Evolutionary conservation across 2,888 invertebrate genomes (phyloP).

Genomic region (Amphipyra tragopoginis): DNA sequence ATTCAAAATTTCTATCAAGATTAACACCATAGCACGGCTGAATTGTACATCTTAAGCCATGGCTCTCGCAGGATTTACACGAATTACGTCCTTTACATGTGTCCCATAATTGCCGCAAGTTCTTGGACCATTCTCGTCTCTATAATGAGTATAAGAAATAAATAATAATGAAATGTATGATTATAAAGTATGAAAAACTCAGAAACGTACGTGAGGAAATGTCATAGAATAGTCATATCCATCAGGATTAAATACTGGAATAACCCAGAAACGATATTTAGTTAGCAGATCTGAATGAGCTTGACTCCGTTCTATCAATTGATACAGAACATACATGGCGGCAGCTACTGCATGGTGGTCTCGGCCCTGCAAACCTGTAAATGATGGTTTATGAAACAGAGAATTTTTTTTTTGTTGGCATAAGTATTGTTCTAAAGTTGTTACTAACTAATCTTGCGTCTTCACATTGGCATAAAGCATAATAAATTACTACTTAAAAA

Average conservation of each 20-base stretch:
- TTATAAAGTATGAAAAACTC: background rate
- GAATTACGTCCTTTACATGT: conserved; percentile 72
- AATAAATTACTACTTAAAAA: too few species aligned
- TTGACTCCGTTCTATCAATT: conserved; percentile 80
- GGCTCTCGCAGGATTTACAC: conserved; percentile 71
- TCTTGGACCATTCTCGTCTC: conserved; percentile 83
- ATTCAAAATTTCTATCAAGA: conserved; percentile 86
- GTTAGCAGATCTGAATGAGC: conserved; percentile 76
- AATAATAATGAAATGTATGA: background rate
- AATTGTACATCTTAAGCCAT: conserved; percentile 78
- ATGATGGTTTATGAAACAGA: background rate
- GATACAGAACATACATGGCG: conserved; percentile 82
- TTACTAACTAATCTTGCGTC: too few species aligned
- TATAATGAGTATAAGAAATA: conserved; percentile 45
- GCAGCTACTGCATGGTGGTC: conserved; percentile 85
- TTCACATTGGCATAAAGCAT: too few species aligned
- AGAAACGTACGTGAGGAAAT: conserved; percentile 78
- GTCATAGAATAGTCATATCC: conserved; percentile 86
- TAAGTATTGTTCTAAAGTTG: too few species aligned
- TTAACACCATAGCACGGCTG: conserved; percentile 84
- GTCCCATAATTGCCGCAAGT: conserved; percentile 82
- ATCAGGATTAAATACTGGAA: conserved; percentile 86
- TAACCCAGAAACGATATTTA: conserved; percentile 83
- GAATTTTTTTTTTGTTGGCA: background rate
- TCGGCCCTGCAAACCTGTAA: conserved; percentile 82